These are phyloP conservation scores for Nephrocerus scutellatus DNA, from an alignment of 2,888 invertebrate genomes.

Conservation along the genomic window DNA sequence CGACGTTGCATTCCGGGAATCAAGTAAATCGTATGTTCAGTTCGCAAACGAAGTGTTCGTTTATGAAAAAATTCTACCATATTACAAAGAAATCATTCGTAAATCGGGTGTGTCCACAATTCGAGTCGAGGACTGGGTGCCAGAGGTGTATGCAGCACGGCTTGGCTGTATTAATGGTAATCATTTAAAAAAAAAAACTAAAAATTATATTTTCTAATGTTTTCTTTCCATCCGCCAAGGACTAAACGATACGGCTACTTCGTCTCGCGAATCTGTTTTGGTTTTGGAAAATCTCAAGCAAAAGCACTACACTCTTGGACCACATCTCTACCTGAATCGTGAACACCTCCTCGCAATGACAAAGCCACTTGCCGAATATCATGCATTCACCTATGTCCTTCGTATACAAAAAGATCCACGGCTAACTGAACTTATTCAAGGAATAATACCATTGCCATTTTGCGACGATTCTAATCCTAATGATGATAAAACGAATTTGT, in stretches of 20 bases:
- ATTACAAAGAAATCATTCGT: constrained; percentile 32
- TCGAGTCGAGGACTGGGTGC: constrained; percentile 30
- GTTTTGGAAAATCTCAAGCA: constrained; percentile 39
- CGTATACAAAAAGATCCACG: constrained; percentile 30
- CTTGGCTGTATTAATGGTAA: constrained; percentile 38
- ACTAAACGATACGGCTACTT: too few relatives aligned
- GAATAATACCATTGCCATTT: constrained; percentile 34
- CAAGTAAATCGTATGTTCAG: constrained; percentile 38
- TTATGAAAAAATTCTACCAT: constrained; percentile 38
- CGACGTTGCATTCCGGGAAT: constrained; percentile 33
- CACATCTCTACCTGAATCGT: constrained; percentile 32
- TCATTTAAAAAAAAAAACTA: too few relatives aligned
- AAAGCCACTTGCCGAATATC: constrained; percentile 35
- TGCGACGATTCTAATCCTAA: constrained; percentile 20
- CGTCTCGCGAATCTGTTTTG: constrained; percentile 40
- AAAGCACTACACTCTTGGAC: constrained; percentile 37
- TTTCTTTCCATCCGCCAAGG: too few relatives aligned
- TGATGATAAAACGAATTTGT: constrained; percentile 28
- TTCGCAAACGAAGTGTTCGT: constrained; percentile 42
- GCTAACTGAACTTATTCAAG: constrained; percentile 29
- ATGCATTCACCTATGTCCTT: constrained; percentile 38
- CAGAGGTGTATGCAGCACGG: constrained; percentile 33
- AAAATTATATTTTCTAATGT: too few relatives aligned
- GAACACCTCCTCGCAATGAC: constrained; percentile 38
- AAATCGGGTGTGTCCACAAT: constrained; percentile 14